Evolutionary conservation across 1,140 invertebrate species (phyloP), one percentile per base, ranked within the genome.

Genomic region (Chelonus insularis): DNA sequence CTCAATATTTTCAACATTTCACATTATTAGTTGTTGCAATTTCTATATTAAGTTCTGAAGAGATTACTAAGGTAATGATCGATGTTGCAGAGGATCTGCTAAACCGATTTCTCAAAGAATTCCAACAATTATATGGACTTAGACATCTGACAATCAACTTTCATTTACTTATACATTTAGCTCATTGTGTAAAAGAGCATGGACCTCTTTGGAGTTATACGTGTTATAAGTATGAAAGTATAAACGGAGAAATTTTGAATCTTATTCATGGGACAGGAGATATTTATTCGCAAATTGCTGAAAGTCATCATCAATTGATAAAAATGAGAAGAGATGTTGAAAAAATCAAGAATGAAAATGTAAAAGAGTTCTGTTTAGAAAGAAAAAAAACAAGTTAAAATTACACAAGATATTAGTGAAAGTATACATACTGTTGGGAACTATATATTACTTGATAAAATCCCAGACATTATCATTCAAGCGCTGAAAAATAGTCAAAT

Each of bases 21-120:
- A 18, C 51, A n/a, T 23, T 1, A 36, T 39, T 18, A 54, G 6
- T 51, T 12, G 54, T 21, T 18, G 56, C 57, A 36, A 45, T 57
- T 23, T 51, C 48, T 48, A 62, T 67, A 51, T 59, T 60, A 62
- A 62, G 61, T 34, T 25, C 55, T 4, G 34, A 50, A 12, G 37
- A n/a, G 14, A 34, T 2, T 4, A 58, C 36, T 56, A 16, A 16
- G 23, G 1, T 34, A 34, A 41, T 55, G 18, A 9, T 60, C 25
- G 21, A 20, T n/a, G 45, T 51, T 23, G 7, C 11, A 12, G 7
- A 29, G 7, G 18, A 52, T 52, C 8, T 34, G 12, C 2, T 47
- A 23, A 52, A 60, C 20, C 36, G 36, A 51, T 66, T 34, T 12
- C 7, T 12, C n/a, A 12, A 1, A 51, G 52, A 63, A 54, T 56